Conservation (phyloP, 1,140 invertebrate species). For the Papilio aristodemus region DNA sequence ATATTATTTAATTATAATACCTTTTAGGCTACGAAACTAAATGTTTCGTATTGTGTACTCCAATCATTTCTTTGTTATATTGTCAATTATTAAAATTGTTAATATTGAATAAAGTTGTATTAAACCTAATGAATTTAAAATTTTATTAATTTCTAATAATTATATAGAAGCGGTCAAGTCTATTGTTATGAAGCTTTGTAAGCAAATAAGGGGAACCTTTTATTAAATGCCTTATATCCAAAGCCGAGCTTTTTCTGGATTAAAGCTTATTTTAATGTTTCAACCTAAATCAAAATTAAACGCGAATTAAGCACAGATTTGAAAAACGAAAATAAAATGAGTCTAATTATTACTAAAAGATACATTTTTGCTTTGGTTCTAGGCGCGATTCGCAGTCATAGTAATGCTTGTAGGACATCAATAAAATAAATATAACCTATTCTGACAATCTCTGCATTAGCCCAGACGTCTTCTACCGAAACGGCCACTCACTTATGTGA, state of each 20-base stretch:
- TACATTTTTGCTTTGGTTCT: too few species aligned
- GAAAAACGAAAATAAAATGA: not conserved
- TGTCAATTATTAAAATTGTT: too few species aligned
- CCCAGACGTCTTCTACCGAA: too few species aligned
- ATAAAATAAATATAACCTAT: too few species aligned
- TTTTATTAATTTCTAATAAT: not conserved
- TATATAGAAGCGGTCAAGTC: not conserved
- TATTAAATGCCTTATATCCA: conserved; percentile 2
- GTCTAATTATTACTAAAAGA: not conserved
- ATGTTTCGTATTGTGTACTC: too few species aligned
- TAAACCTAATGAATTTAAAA: too few species aligned
- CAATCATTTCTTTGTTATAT: too few species aligned
- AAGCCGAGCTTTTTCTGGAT: not conserved
- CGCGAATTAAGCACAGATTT: not conserved
- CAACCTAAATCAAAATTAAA: not conserved
- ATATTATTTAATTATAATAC: not conserved
- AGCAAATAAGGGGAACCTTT: conserved; percentile 1
- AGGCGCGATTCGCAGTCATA: too few species aligned
- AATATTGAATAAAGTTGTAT: too few species aligned
- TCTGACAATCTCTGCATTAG: too few species aligned
- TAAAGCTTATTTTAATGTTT: not conserved
- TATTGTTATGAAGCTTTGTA: not conserved
- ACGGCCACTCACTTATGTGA: too few species aligned
- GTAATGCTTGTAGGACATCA: too few species aligned
- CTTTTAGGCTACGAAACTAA: not conserved